Evolutionary conservation across 1,140 invertebrate genomes (phyloP), one percentile per base, ranked within the genome.

Genomic region (Contarinia nasturtii): DNA sequence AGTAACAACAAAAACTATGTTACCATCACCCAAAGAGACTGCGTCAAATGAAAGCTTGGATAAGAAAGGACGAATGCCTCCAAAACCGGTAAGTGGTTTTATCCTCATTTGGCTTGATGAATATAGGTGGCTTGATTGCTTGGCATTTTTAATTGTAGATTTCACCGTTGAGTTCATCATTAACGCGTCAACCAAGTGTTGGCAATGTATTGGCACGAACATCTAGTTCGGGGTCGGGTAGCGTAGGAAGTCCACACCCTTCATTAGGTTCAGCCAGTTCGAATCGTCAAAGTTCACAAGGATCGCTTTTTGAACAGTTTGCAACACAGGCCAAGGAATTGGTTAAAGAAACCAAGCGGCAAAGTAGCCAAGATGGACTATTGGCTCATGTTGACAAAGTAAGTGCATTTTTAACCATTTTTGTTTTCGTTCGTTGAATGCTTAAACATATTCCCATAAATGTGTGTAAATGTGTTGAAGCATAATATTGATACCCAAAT

Each of bases 351-450:
- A 86, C 83, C 0, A 87, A 83, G 0, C 71, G 86, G 7, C 86
- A 91, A 61, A 83, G 82, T 55, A 88, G 85, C 55, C 86, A 91
- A 61, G 86, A 91, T 57, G 85, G 85, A 15, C 53, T 91, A 1
- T 63, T 91, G n/a, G 84, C 86, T 11, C 86, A 89, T 48, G 84
- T 91, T 72, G 86, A 90, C 53, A 89, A 90, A 72, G 82, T 86
- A 64, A 33, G 27, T n/a, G 11, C 15, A 27, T 5, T 27, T 10
- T 5, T 27, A 27, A 27, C 10, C 27, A 27, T 27, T 27, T 27
- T 27, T 27, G n/a, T n/a, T n/a, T n/a, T n/a, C n/a, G n/a, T n/a
- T n/a, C n/a, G n/a, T n/a, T n/a, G n/a, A n/a, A n/a, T n/a, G n/a
- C n/a, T n/a, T n/a, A n/a, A n/a, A n/a, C n/a, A n/a, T n/a, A n/a